phyloP scores from a whole-genome alignment of 2,797 vertebrate species.

The Avahi laniger region DNA sequence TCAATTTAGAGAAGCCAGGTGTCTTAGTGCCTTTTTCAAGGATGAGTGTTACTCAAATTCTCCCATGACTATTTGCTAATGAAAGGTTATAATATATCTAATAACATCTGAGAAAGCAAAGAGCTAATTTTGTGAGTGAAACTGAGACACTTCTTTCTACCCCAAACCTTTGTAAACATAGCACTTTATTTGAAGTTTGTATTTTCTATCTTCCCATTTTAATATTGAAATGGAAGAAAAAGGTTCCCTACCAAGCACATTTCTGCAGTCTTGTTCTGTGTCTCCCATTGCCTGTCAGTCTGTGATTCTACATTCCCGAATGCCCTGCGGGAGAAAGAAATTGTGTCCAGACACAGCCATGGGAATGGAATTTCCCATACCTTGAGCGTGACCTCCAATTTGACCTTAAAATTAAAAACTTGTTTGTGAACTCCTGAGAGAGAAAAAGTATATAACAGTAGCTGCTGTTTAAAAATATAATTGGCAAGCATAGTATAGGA shows the following conservation, averaged over 20 bases:
- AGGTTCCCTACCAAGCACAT: not conserved
- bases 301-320: conserved; percentile 67
- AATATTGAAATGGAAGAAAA: conserved; percentile 31
- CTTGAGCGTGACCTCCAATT: conserved; percentile 68
- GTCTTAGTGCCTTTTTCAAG: conserved; percentile 45
- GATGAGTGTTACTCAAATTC: not conserved
- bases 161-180: not conserved
- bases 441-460: conserved; percentile 68
- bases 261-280: conserved; percentile 38
- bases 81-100: conserved; percentile 33
- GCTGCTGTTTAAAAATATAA: conserved; percentile 74
- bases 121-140: conserved; percentile 37
- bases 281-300: conserved; percentile 54
- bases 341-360: conserved; percentile 80
- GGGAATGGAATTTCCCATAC: conserved; percentile 81
- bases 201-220: conserved; percentile 11
- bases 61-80: conserved; percentile 6
- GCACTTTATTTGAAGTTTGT: not conserved
- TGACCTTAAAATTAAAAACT: conserved; percentile 82
- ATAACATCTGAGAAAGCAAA: conserved; percentile 20
- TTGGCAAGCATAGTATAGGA: conserved; percentile 66
- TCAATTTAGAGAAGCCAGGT: conserved; percentile 57
- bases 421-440: conserved; percentile 78
- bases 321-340: conserved; percentile 76
- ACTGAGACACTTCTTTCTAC: not conserved